These are phyloP conservation scores for Macheiramphus alcinus DNA, from an alignment of 2,113 vertebrate species.

Conservation along the genomic window DNA sequence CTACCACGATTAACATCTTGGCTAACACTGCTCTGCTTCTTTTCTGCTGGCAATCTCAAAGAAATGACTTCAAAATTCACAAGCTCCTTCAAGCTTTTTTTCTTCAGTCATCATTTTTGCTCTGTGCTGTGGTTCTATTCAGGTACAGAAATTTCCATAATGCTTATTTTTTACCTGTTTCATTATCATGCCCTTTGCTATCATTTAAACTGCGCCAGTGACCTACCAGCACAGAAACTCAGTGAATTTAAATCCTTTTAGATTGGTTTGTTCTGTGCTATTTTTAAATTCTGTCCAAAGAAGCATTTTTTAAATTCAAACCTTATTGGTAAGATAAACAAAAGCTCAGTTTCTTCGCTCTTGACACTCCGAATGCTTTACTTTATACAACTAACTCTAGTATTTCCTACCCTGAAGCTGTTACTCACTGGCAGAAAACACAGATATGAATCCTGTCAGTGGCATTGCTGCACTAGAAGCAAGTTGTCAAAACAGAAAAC, in stretches of 20 bases:
- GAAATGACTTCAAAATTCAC: neutral
- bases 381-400: neutral
- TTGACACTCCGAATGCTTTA: neutral
- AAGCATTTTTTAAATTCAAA: neutral
- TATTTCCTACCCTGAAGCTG: neutral
- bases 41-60: neutral
- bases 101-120: fast-evolving
- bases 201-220: neutral
- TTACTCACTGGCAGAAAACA: neutral
- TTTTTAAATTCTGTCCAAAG: neutral
- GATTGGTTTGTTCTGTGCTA: neutral
- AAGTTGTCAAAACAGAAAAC: neutral
- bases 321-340: neutral
- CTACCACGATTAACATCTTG: neutral
- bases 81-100: neutral
- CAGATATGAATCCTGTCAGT: neutral
- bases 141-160: neutral
- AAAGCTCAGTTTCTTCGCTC: neutral
- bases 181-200: neutral
- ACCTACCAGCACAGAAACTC: neutral
- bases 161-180: neutral
- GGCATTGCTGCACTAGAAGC: neutral
- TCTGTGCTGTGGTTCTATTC: neutral
- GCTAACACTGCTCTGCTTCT: neutral
- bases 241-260: neutral